A percentile compares a stretch with the other conserved stretches of the same genome.
phyloP scores from a whole-genome alignment of 1,140 invertebrate species.

The Drosophila melanica region DNA sequence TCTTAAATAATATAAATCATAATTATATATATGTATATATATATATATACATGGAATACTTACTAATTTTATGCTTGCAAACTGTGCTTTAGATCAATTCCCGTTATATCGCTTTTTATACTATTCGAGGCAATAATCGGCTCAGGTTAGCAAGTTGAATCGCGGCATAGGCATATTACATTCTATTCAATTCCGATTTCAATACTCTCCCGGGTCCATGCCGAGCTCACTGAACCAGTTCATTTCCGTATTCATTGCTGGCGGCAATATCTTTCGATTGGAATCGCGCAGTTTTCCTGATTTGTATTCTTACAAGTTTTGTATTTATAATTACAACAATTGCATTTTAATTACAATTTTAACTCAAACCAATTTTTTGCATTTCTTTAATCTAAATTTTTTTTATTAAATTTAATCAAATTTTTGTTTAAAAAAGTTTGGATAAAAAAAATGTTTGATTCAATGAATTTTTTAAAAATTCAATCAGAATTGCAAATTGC shows the following conservation, averaged over 20 bases:
- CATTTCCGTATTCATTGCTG: neutral
- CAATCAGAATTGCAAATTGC: no score
- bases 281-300: neutral
- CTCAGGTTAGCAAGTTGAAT: neutral
- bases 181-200: neutral
- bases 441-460: no score
- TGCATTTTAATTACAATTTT: neutral
- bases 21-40: neutral
- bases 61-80: conserved; percentile 39
- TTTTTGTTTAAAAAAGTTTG: no score
- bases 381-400: no score
- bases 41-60: no score
- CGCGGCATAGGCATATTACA: neutral
- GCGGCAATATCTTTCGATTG: no score
- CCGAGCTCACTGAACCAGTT: neutral
- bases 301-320: neutral
- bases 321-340: neutral
- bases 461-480: no score
- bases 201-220: neutral
- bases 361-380: neutral
- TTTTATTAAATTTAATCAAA: neutral
- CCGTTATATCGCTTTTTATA: neutral
- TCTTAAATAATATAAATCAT: neutral
- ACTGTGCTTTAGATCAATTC: conserved; percentile 10
- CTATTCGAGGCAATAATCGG: conserved; percentile 4